These are phyloP conservation scores for Stenolophus ochropezus DNA, from an alignment of 2,888 invertebrate species.

Conservation along the genomic window DNA sequence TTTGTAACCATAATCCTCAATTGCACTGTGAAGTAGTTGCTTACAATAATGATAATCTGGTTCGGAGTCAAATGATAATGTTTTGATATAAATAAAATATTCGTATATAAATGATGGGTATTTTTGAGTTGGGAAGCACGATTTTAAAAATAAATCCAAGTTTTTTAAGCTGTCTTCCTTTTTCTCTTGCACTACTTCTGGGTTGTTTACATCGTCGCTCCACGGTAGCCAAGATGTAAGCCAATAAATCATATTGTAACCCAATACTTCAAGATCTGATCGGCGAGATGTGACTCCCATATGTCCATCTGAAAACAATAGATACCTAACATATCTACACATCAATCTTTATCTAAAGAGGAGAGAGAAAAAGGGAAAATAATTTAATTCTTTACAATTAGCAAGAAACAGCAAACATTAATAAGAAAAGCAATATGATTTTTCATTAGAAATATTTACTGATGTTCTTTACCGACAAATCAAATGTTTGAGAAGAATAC, in stretches of 20 bases:
- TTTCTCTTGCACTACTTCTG: slow-evolving; percentile 79
- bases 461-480: too few species aligned
- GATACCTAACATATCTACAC: too few species aligned
- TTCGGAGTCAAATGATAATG: slow-evolving; percentile 82
- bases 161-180: slow-evolving; percentile 81
- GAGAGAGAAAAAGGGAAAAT: too few species aligned
- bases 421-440: too few species aligned
- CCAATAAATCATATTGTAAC: slow-evolving; percentile 96
- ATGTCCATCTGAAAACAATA: slow-evolving; percentile 93
- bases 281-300: slow-evolving; percentile 90
- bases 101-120: slow-evolving; percentile 81
- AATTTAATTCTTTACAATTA: too few species aligned
- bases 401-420: too few species aligned
- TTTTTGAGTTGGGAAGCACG: slow-evolving; percentile 78
- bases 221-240: slow-evolving; percentile 91
- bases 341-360: too few species aligned
- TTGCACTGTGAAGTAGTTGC: slow-evolving; percentile 80
- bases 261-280: slow-evolving; percentile 96
- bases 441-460: too few species aligned
- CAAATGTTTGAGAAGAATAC: too few species aligned
- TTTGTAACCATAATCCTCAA: slow-evolving; percentile 76
- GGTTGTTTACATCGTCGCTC: slow-evolving; percentile 83
- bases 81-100: slow-evolving; percentile 82
- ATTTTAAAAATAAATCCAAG: slow-evolving; percentile 77
- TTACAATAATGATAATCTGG: slow-evolving; percentile 86